Conservation (phyloP, 2,797 vertebrate species). For the Lagodon rhomboides region DNA sequence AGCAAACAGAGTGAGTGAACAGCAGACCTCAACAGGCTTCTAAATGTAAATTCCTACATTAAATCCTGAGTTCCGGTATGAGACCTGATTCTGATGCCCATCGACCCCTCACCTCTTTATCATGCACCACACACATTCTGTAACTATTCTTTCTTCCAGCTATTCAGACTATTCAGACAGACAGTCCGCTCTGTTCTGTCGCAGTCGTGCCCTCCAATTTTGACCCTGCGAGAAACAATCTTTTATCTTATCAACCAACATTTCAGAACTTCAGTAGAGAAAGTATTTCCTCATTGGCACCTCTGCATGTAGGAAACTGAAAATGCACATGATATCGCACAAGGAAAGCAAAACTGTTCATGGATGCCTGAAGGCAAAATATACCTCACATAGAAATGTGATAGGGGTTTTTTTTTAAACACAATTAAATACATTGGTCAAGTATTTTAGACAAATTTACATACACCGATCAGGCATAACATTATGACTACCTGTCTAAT, state of each 20-base stretch:
- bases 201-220: slow-evolving; percentile 14
- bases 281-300: not conserved
- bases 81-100: not conserved
- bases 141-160: not conserved
- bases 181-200: slow-evolving; percentile 6
- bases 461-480: too few species aligned
- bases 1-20: not conserved
- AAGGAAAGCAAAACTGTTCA: not conserved
- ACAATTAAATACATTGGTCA: not conserved
- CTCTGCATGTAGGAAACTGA: not conserved
- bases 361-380: not conserved
- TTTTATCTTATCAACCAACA: slow-evolving; percentile 37
- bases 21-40: not conserved
- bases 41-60: slow-evolving; percentile 15
- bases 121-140: not conserved
- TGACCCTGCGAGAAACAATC: slow-evolving; percentile 17
- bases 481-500: too few species aligned
- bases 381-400: not conserved
- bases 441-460: not conserved
- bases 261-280: slow-evolving; percentile 1
- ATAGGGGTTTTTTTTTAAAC: not conserved
- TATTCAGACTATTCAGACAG: slow-evolving; percentile 37
- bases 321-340: not conserved
- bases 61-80: not conserved
- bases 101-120: not conserved